These are phyloP conservation scores for Psittacus erithacus DNA, from an alignment of 2,113 vertebrate genomes.

Conservation along the genomic window DNA sequence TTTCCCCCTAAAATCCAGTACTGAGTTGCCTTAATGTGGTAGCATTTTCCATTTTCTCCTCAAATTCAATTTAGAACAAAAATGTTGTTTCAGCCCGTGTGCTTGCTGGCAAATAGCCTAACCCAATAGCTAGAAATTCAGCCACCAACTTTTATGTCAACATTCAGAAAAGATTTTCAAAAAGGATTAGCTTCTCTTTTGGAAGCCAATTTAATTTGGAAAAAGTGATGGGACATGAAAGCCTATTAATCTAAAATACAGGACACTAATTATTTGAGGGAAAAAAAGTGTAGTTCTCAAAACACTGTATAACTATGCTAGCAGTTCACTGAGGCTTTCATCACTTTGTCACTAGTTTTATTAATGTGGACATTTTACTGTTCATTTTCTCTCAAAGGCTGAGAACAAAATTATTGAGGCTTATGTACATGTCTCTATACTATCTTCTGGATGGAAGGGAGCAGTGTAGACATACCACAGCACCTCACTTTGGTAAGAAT, in stretches of 20 bases:
- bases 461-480: not conserved
- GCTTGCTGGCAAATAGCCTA: not conserved
- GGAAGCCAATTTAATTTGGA: not conserved
- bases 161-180: not conserved
- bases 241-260: not conserved
- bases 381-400: not conserved
- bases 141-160: not conserved
- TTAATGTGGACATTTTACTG: not conserved
- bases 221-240: not conserved
- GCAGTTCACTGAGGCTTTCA: not conserved
- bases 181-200: slow-evolving; percentile 1
- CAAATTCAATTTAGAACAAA: not conserved
- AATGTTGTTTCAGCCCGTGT: not conserved
- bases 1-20: not conserved
- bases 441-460: not conserved
- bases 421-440: not conserved
- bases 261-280: not conserved
- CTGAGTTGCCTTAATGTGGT: not conserved
- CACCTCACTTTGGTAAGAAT: fast-evolving
- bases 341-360: not conserved
- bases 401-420: not conserved
- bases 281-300: not conserved
- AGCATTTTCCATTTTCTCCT: not conserved
- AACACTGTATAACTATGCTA: not conserved
- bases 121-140: not conserved